These are phyloP conservation scores for Nasonia oneida DNA, from an alignment of 2,888 invertebrate species.

Conservation along the genomic window DNA sequence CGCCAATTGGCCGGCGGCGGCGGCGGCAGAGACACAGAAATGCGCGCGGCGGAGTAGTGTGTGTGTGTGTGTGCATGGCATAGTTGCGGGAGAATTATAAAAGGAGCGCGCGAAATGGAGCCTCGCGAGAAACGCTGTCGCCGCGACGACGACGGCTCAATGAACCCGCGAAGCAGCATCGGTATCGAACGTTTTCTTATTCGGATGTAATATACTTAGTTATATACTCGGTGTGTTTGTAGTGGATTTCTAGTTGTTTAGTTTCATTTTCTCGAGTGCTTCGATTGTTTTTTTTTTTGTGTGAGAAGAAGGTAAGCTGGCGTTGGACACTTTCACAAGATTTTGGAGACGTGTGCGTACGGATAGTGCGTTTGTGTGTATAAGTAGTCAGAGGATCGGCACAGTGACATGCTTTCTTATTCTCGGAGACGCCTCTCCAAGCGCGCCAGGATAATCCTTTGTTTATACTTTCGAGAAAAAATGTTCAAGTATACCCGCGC, in stretches of 20 bases:
- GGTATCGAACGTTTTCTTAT: neutral
- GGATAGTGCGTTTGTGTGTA: neutral
- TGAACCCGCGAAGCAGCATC: neutral
- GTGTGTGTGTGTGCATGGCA: too few relatives aligned
- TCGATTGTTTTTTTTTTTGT: neutral
- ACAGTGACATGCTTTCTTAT: neutral
- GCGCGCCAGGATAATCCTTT: too few relatives aligned
- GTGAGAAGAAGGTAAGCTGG: neutral
- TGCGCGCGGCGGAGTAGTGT: neutral
- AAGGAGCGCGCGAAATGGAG: slow-evolving; percentile 19
- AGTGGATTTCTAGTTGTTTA: too few relatives aligned
- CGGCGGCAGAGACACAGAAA: neutral
- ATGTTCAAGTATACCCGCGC: too few relatives aligned
- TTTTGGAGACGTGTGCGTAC: neutral
- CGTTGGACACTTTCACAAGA: neutral
- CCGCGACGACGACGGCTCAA: slow-evolving; percentile 1
- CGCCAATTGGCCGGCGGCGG: neutral
- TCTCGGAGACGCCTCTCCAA: neutral
- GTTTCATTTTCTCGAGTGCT: too few relatives aligned
- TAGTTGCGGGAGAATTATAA: neutral
- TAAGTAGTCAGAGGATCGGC: neutral
- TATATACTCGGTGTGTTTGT: too few relatives aligned
- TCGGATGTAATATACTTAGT: neutral
- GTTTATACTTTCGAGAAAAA: too few relatives aligned
- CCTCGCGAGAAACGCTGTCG: neutral